Conservation (phyloP, 2,888 invertebrate genomes). For the Cephus spinipes region DNA sequence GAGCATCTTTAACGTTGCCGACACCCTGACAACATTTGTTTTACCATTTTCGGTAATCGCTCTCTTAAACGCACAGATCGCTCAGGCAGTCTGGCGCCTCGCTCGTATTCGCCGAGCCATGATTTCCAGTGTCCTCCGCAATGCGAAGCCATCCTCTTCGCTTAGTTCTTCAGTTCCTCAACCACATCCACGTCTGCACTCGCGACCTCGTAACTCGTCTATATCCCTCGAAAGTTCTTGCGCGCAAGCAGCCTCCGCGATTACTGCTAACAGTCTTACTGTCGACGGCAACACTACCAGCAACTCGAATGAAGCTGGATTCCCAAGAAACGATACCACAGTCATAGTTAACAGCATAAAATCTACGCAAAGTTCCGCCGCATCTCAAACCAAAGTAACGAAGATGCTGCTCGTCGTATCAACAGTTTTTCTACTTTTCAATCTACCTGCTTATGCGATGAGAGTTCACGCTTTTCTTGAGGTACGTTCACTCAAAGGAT, state of each 20-base stretch:
- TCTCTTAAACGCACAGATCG: slow-evolving; percentile 79
- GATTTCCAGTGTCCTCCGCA: slow-evolving; percentile 18
- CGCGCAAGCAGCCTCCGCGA: neutral
- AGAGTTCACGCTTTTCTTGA: slow-evolving; percentile 74
- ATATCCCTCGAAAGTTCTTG: too few species aligned
- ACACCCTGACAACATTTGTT: slow-evolving; percentile 79
- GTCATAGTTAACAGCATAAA: slow-evolving; percentile 33
- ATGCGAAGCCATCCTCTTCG: neutral
- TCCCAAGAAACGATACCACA: slow-evolving; percentile 62
- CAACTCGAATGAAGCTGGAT: slow-evolving; percentile 45
- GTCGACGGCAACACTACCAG: neutral
- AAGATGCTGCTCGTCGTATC: slow-evolving; percentile 87
- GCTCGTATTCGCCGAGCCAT: slow-evolving; percentile 64
- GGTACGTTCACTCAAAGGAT: slow-evolving; percentile 62
- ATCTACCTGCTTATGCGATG: slow-evolving; percentile 81
- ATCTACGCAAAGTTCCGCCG: slow-evolving; percentile 53
- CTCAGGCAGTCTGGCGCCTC: slow-evolving; percentile 75
- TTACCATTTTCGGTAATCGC: slow-evolving; percentile 79
- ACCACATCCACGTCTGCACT: too few species aligned
- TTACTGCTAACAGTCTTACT: neutral
- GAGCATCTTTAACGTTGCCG: slow-evolving; percentile 76
- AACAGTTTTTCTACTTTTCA: slow-evolving; percentile 81
- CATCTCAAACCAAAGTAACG: slow-evolving; percentile 78
- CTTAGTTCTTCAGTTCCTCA: neutral
- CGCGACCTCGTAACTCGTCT: neutral